Evolutionary conservation across 2,888 invertebrate species (phyloP).

Genomic region (Lasioglossum marginatum): DNA sequence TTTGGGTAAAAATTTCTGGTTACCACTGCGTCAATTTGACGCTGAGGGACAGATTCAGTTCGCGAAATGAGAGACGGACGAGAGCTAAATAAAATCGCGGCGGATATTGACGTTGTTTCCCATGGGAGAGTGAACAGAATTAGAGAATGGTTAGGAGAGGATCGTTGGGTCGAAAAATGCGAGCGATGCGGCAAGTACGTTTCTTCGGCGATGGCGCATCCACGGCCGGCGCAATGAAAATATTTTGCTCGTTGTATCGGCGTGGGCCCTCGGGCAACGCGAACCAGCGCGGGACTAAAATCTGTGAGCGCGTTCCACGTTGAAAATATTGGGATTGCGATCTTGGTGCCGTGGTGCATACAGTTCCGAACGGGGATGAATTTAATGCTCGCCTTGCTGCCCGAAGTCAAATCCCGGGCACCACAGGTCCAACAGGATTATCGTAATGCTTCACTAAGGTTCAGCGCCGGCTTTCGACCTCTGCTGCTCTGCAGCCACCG

Average conservation of each 20-base stretch:
- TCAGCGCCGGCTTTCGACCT: constrained; percentile 74
- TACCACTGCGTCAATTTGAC: too few species aligned
- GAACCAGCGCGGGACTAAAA: background rate
- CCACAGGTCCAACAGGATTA: constrained; percentile 81
- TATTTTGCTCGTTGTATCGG: constrained; percentile 22
- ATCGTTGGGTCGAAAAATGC: background rate
- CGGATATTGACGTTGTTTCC: background rate
- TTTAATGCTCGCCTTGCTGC: constrained; percentile 74
- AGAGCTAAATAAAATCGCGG: background rate
- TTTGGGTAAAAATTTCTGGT: too few species aligned
- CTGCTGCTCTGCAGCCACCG: background rate
- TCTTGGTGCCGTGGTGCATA: constrained; percentile 45
- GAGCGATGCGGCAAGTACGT: background rate
- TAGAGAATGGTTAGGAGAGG: background rate
- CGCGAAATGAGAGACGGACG: too few species aligned
- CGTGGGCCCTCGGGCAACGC: background rate
- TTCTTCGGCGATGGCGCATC: background rate
- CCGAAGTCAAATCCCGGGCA: constrained; percentile 76
- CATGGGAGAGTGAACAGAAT: background rate
- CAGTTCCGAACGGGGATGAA: constrained; percentile 46
- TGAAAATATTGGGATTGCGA: constrained; percentile 68
- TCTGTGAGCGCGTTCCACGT: constrained; percentile 16
- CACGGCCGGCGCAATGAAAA: constrained; percentile 30
- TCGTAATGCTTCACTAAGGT: constrained; percentile 81
- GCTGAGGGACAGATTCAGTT: too few species aligned